phyloP scores from a whole-genome alignment of 2,888 invertebrate genomes.

The Yponomeuta cagnagella region DNA sequence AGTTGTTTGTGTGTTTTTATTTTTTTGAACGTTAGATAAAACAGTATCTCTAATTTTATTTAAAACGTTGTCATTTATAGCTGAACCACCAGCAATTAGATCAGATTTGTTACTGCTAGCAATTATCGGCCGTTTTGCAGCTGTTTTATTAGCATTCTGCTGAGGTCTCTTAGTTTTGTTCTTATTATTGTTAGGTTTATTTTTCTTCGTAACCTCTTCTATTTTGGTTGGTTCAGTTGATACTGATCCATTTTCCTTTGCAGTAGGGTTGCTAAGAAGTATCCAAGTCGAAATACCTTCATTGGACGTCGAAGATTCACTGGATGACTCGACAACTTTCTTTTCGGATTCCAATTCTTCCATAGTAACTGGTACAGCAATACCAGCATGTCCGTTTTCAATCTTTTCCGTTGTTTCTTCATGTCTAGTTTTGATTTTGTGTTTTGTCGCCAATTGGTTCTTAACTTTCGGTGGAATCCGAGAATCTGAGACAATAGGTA shows the following conservation, averaged over 20 bases:
- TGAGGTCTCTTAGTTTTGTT: slow-evolving; percentile 57
- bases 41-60: slow-evolving; percentile 80
- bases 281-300: slow-evolving; percentile 87
- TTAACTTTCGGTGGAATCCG: slow-evolving; percentile 79
- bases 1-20: slow-evolving; percentile 51
- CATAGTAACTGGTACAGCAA: slow-evolving; percentile 79
- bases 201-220: slow-evolving; percentile 51
- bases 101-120: slow-evolving; percentile 67
- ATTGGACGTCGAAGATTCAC: slow-evolving; percentile 72
- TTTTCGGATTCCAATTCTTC: slow-evolving; percentile 77
- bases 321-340: slow-evolving; percentile 42
- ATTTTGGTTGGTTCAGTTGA: slow-evolving; percentile 60
- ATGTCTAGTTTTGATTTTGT: slow-evolving; percentile 57
- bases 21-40: slow-evolving; percentile 69
- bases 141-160: slow-evolving; percentile 39
- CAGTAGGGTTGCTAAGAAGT: slow-evolving; percentile 74
- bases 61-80: slow-evolving; percentile 66
- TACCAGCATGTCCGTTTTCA: slow-evolving; percentile 78
- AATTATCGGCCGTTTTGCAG: slow-evolving; percentile 55
- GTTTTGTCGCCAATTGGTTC: slow-evolving; percentile 59
- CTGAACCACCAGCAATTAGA: slow-evolving; percentile 62
- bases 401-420: slow-evolving; percentile 47
- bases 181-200: slow-evolving; percentile 43
- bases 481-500: slow-evolving; percentile 71
- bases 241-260: slow-evolving; percentile 40